Evolutionary conservation across 2,113 vertebrate species (phyloP).

Genomic region (Cyanistes caeruleus): DNA sequence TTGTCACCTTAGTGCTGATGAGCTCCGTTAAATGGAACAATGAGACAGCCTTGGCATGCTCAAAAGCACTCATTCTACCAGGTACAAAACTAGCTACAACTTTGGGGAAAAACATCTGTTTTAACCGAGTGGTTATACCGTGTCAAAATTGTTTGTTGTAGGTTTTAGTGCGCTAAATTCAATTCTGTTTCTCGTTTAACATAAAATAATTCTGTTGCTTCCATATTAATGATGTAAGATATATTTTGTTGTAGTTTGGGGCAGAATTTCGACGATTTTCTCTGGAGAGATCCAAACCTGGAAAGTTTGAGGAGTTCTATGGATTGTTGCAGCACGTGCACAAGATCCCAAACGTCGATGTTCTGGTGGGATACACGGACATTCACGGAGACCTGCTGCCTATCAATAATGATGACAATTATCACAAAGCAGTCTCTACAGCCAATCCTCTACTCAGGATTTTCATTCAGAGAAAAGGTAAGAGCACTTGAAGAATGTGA

Average conservation of each 20-base stretch:
- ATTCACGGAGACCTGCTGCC: constrained; percentile 95
- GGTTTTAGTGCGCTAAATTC: neutral
- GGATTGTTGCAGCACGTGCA: constrained; percentile 95
- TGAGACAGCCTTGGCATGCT: neutral
- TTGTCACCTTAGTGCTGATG: neutral
- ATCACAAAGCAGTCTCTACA: constrained; percentile 94
- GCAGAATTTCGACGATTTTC: constrained; percentile 98
- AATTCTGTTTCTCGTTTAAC: neutral
- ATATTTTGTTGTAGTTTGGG: constrained; percentile 85
- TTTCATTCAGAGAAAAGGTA: constrained; percentile 97
- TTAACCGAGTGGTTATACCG: neutral
- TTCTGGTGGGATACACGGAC: constrained; percentile 94
- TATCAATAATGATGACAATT: constrained; percentile 99
- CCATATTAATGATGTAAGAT: neutral
- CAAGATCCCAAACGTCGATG: constrained; percentile 92
- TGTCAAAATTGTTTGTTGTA: neutral
- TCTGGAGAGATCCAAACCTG: constrained; percentile 93
- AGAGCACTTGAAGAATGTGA: constrained; percentile 22
- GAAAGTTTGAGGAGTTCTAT: constrained; percentile 97
- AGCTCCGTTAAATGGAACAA: accelerated
- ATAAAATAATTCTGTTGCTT: neutral
- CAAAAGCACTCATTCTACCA: neutral
- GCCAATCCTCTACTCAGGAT: constrained; percentile 92
- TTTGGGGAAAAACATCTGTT: accelerated
- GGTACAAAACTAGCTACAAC: neutral